phyloP scores from a whole-genome alignment of 2,888 invertebrate species.

The Conchocele bisecta region DNA sequence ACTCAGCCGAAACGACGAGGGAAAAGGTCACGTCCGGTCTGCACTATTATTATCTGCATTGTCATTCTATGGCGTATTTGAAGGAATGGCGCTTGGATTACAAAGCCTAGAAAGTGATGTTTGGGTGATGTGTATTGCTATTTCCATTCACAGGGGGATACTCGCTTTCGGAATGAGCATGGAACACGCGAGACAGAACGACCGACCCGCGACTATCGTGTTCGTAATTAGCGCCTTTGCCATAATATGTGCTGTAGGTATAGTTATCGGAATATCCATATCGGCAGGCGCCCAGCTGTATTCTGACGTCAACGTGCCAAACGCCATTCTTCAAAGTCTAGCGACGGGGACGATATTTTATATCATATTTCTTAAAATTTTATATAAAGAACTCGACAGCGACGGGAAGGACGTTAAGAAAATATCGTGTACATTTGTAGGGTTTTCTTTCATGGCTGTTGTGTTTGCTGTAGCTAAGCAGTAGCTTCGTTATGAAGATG shows the following conservation, averaged over 20 bases:
- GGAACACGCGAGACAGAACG: conserved; percentile 72
- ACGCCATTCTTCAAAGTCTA: conserved; percentile 76
- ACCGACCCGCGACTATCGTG: conserved; percentile 71
- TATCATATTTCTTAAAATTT: conserved; percentile 77
- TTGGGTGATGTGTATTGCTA: conserved; percentile 76
- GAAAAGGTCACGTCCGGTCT: conserved; percentile 72
- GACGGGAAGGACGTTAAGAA: conserved; percentile 74
- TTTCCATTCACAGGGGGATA: conserved; percentile 72
- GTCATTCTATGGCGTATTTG: conserved; percentile 78
- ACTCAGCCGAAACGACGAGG: conserved; percentile 67
- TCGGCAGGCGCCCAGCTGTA: conserved; percentile 76
- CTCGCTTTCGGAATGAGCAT: conserved; percentile 75
- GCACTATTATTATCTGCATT: conserved; percentile 74
- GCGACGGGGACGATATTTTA: conserved; percentile 77
- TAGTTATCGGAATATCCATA: conserved; percentile 73
- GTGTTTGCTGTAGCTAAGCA: conserved; percentile 68
- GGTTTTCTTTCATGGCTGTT: conserved; percentile 76
- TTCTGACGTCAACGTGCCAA: conserved; percentile 73
- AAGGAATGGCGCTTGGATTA: conserved; percentile 76
- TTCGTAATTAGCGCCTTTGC: conserved; percentile 73
- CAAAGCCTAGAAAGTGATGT: conserved; percentile 73
- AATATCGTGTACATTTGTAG: conserved; percentile 75
- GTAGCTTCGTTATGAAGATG: conserved; percentile 24
- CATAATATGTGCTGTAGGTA: conserved; percentile 73
- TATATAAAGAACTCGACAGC: conserved; percentile 76